phyloP scores from a whole-genome alignment of 2,888 invertebrate genomes.

The Nomada ruficornis region DNA sequence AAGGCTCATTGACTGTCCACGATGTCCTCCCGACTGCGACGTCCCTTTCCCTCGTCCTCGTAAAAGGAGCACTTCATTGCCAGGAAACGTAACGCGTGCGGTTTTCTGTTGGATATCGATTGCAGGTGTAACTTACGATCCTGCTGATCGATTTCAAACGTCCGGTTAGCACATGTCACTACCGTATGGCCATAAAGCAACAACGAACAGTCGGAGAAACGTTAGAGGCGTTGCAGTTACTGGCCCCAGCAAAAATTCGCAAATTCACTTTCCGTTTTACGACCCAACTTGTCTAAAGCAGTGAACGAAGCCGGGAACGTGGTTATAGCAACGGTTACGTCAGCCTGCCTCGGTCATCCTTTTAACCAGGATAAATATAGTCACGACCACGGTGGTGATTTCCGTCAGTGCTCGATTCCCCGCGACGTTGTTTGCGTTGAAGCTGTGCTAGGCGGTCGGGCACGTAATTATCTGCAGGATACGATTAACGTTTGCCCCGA shows the following conservation, averaged over 20 bases:
- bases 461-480: conserved; percentile 10
- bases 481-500: conserved; percentile 23
- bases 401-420: not conserved
- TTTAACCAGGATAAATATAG: conserved; percentile 43
- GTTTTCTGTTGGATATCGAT: conserved; percentile 56
- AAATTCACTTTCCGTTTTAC: conserved; percentile 65
- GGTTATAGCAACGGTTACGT: conserved; percentile 29
- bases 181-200: conserved; percentile 16
- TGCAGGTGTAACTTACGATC: conserved; percentile 61
- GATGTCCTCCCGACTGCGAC: not conserved
- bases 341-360: conserved; percentile 42
- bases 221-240: conserved; percentile 28
- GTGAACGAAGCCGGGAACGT: not conserved
- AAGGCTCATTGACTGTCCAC: conserved; percentile 13
- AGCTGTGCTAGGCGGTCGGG: not conserved
- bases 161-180: conserved; percentile 55
- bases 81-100: conserved; percentile 56
- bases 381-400: not conserved
- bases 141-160: conserved; percentile 63
- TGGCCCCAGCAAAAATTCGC: conserved; percentile 31
- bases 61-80: conserved; percentile 46
- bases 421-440: conserved; percentile 1
- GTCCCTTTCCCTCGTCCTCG: conserved; percentile 37
- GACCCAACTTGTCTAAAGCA: conserved; percentile 15
- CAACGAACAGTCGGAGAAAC: not conserved